Conservation (phyloP, 2,888 invertebrate species). For the Euplexia lucipara region DNA sequence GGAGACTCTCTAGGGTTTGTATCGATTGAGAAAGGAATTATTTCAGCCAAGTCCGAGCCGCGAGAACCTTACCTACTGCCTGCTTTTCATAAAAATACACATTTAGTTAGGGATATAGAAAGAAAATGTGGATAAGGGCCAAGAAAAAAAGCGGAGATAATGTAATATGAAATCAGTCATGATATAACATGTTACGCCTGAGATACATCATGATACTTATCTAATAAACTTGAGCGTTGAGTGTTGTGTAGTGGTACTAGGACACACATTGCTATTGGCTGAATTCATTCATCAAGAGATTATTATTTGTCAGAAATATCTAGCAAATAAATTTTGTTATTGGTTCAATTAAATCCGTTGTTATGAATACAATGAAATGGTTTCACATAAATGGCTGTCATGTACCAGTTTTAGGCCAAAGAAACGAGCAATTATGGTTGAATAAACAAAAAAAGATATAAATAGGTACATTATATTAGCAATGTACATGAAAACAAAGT, state of each 20-base stretch:
- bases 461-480: not conserved
- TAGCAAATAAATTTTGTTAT: slow-evolving; percentile 19
- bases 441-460: slow-evolving; percentile 1
- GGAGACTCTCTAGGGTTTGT: slow-evolving; percentile 38
- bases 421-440: not conserved
- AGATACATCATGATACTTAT: slow-evolving; percentile 40
- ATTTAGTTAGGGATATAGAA: slow-evolving; percentile 10
- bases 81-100: slow-evolving; percentile 31
- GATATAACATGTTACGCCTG: slow-evolving; percentile 29
- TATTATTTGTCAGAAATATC: slow-evolving; percentile 12
- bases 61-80: slow-evolving; percentile 14
- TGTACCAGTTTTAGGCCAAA: not conserved
- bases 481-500: not conserved
- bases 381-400: not conserved
- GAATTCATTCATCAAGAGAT: slow-evolving; percentile 19
- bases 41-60: slow-evolving; percentile 21
- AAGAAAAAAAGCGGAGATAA: slow-evolving; percentile 28
- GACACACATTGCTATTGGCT: slow-evolving; percentile 3
- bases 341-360: slow-evolving; percentile 15
- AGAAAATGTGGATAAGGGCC: slow-evolving; percentile 32
- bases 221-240: slow-evolving; percentile 37
- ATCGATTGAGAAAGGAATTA: slow-evolving; percentile 52
- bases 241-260: slow-evolving; percentile 3
- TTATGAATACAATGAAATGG: not conserved
- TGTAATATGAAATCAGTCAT: slow-evolving; percentile 50